Evolutionary conservation across 2,888 invertebrate species (phyloP), one percentile per base, ranked within the genome.

Genomic region (Teinopalpus imperialis): DNA sequence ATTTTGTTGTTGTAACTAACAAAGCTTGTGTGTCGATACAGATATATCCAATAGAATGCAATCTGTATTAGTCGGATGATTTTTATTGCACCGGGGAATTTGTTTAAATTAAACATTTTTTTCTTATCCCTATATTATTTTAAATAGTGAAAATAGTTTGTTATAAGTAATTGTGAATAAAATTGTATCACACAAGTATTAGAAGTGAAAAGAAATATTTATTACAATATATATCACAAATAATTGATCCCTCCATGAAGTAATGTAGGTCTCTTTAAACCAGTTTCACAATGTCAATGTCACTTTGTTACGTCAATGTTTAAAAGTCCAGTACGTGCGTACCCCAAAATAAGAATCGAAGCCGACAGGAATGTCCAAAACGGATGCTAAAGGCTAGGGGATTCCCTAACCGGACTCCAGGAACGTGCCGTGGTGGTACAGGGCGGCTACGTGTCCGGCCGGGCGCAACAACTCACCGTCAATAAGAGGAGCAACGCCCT

Each of bases 401-500:
- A 51, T 48, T 45, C 66, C 93, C 52, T 89, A 91, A 61, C 88
- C 91, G 67, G 74, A 81, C 85, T 86, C 34, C 81, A 91, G 93
- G 93, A 91, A 91, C 93, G 87, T 78, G 93, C 90, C 69, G 90
- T 89, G 71, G 91, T 86, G 79, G 92, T 92, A 57, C 92, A 92
- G 91, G 92, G 92, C 59, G 92, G 92, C 43, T 92, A 92, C 79
- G 91, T 92, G 55, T 88, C 90, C 32, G 92, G 91, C 26, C 90
- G 92, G 54, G 90, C 91, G 53, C 81, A 78, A 66, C 86, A 88
- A 59, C 90, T 97, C 32, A 93, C 94, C 69, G 93, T 95, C 43
- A 79, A 66, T 24, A 95, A 94, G 85, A 94, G 94, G 77, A 90
- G 93, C 37, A 97, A 97, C 86, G 93, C 97, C 40, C 89, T 97